Conservation (phyloP, 1,140 invertebrate species). For the Pectinophora gossypiella region DNA sequence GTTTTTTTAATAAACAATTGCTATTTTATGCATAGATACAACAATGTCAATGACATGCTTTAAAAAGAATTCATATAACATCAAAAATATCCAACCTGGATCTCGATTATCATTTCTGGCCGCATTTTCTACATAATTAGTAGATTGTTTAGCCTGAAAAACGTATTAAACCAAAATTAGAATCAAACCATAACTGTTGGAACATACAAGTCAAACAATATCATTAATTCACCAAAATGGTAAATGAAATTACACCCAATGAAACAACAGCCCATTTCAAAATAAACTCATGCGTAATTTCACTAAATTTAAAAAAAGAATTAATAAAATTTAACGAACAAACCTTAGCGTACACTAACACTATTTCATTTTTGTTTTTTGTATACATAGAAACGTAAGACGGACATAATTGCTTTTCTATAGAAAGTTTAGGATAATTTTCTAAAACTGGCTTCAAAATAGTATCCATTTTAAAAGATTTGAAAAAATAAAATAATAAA, state of each 20-base stretch:
- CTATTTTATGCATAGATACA: too few species aligned
- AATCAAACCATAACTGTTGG: background rate
- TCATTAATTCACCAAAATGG: background rate
- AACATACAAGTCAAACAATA: background rate
- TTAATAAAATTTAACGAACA: background rate
- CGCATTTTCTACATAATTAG: conserved; percentile 3
- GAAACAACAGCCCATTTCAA: background rate
- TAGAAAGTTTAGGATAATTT: conserved; percentile 39
- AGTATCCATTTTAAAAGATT: conserved; percentile 27
- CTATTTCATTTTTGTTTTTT: conserved; percentile 42
- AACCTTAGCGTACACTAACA: conserved; percentile 57
- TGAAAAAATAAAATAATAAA: background rate
- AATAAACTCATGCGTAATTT: background rate
- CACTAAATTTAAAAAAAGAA: background rate
- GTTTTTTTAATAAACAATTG: too few species aligned
- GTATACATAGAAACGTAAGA: conserved; percentile 64
- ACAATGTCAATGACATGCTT: too few species aligned
- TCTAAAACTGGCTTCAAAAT: conserved; percentile 38
- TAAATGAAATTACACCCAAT: background rate
- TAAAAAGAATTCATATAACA: too few species aligned
- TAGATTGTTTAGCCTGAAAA: conserved; percentile 26
- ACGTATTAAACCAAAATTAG: too few species aligned
- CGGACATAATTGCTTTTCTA: conserved; percentile 51
- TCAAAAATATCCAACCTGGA: too few species aligned
- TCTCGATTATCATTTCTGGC: conserved; percentile 9